phyloP scores from a whole-genome alignment of 2,113 vertebrate species.

The Hippoglossus stenolepis region DNA sequence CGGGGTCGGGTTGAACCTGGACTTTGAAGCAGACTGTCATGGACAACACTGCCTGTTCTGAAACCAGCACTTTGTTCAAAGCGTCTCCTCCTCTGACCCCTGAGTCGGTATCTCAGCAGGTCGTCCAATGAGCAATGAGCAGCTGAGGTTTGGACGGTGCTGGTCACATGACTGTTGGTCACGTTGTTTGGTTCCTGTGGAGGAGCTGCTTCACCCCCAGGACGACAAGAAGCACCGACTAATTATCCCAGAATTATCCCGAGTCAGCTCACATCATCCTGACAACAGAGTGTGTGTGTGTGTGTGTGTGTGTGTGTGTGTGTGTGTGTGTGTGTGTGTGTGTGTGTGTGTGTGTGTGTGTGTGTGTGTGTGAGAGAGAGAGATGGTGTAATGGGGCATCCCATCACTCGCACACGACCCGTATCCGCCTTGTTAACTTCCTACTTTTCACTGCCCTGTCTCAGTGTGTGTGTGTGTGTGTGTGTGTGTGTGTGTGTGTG shows the following conservation, averaged over 20 bases:
- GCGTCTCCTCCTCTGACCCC: slow-evolving; percentile 3
- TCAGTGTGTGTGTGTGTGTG: slow-evolving; percentile 11
- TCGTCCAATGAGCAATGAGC: slow-evolving; percentile 29
- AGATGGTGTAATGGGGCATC: slow-evolving; percentile 15
- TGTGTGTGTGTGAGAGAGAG: slow-evolving; percentile 21
- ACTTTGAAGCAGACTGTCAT: not conserved
- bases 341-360: slow-evolving; percentile 22
- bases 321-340: slow-evolving; percentile 26
- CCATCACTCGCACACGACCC: slow-evolving; percentile 56
- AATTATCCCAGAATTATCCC: slow-evolving; percentile 67
- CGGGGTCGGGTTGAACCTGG: not conserved
- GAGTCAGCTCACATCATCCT: slow-evolving; percentile 50
- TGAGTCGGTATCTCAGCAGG: slow-evolving; percentile 13
- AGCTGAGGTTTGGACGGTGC: slow-evolving; percentile 20
- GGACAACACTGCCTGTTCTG: not conserved
- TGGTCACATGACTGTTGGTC: slow-evolving; percentile 53
- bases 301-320: slow-evolving; percentile 25
- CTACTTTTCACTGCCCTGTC: slow-evolving; percentile 33
- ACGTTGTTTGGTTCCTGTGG: slow-evolving; percentile 25
- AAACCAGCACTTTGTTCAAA: not conserved
- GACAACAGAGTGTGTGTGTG: slow-evolving; percentile 36
- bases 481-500: slow-evolving; percentile 14
- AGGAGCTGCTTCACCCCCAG: slow-evolving; percentile 53
- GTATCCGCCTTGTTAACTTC: slow-evolving; percentile 65
- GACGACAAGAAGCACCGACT: slow-evolving; percentile 52